These are phyloP conservation scores for Drosophila anomalata DNA, from an alignment of 2,888 invertebrate species.

Conservation along the genomic window DNA sequence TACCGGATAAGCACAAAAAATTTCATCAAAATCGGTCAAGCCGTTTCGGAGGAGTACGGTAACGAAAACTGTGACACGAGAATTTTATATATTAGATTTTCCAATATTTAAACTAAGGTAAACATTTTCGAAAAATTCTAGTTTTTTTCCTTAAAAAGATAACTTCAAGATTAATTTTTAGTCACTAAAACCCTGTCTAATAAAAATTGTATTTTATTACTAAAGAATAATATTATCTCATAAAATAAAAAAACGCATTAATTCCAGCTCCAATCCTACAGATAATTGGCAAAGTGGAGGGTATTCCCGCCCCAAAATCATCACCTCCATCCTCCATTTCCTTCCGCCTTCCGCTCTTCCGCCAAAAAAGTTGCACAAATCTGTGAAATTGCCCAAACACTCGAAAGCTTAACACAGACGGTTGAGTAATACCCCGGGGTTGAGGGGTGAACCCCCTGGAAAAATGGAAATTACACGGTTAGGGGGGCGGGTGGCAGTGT, in stretches of 20 bases:
- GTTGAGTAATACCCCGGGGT: conserved; percentile 16
- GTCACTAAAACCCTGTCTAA: not conserved
- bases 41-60: too few species aligned
- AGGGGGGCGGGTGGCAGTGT: not conserved
- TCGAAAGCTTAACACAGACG: conserved; percentile 32
- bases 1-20: too few species aligned
- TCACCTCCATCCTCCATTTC: not conserved
- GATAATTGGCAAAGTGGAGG: not conserved
- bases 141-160: too few species aligned
- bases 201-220: not conserved
- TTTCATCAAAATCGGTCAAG: too few species aligned
- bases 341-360: not conserved
- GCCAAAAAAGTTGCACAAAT: conserved; percentile 51
- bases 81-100: too few species aligned
- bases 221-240: not conserved
- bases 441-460: not conserved
- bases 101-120: not conserved
- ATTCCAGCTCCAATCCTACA: not conserved
- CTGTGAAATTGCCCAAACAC: conserved; percentile 57
- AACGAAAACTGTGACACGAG: too few species aligned
- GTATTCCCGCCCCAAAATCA: conserved; percentile 5
- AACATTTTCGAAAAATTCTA: too few species aligned
- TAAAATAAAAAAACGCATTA: not conserved
- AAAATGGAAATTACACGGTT: not conserved
- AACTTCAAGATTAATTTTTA: too few species aligned